Evolutionary conservation across 2,888 invertebrate genomes (phyloP).

Genomic region (Rhopalosiphum nymphaeae): DNA sequence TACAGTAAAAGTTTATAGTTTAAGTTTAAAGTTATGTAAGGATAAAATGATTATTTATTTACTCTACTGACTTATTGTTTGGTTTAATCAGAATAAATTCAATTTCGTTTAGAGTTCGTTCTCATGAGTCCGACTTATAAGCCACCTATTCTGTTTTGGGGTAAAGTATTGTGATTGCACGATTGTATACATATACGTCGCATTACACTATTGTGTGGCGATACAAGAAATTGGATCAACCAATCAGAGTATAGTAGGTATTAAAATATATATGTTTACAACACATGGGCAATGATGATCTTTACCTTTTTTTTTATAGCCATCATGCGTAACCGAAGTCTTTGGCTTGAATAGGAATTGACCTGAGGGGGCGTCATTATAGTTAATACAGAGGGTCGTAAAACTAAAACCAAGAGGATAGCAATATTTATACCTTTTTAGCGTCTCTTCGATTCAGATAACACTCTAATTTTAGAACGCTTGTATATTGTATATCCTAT

Average conservation of each 20-base stretch:
- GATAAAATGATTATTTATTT: background rate
- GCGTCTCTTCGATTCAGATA: background rate
- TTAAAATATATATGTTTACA: background rate
- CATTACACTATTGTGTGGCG: background rate
- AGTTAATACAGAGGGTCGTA: background rate
- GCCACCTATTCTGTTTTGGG: background rate
- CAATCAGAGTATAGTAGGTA: background rate
- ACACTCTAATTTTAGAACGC: background rate
- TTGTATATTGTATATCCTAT: background rate
- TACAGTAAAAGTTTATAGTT: background rate
- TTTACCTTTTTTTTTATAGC: background rate
- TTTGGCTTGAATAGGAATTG: background rate
- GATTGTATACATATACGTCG: background rate
- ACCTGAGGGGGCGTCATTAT: slow-evolving; percentile 18
- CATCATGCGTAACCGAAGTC: background rate
- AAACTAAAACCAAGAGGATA: slow-evolving; percentile 9
- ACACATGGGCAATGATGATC: background rate
- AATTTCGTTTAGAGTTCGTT: background rate
- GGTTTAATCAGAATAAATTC: background rate
- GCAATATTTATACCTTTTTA: slow-evolving; percentile 13
- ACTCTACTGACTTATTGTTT: background rate
- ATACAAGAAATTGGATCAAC: background rate
- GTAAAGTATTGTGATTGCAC: background rate
- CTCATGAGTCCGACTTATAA: background rate
- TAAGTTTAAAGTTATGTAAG: background rate